Conservation (phyloP, 2,888 invertebrate genomes). For the Dynastes tityus region DNA sequence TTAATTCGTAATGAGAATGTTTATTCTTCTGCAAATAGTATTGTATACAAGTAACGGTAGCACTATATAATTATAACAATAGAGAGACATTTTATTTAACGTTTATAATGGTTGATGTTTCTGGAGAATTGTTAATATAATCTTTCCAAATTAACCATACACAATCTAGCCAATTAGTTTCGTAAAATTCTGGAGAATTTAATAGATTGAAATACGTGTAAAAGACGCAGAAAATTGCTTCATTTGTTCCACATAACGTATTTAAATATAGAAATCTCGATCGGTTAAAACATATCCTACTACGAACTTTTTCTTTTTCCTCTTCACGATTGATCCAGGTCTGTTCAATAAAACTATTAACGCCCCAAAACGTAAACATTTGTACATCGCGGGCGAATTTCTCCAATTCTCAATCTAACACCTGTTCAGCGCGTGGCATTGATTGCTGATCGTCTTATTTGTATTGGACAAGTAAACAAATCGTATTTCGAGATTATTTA, state of each 20-base stretch:
- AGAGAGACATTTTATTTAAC: not conserved
- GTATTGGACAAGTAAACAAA: slow-evolving; percentile 29
- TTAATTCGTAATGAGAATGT: too few relatives aligned
- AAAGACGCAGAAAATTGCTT: not conserved
- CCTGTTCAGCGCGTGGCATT: slow-evolving; percentile 22
- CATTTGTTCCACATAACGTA: not conserved
- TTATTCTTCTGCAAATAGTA: not conserved
- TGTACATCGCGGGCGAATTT: not conserved
- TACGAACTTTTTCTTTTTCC: not conserved
- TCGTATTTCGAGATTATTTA: slow-evolving; percentile 28
- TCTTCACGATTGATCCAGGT: not conserved
- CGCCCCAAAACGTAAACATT: slow-evolving; percentile 3
- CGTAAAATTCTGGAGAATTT: not conserved
- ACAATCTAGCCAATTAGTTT: not conserved
- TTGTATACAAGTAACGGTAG: not conserved
- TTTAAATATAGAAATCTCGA: slow-evolving; percentile 15
- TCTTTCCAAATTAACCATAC: not conserved
- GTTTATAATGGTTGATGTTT: not conserved
- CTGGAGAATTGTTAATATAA: not conserved
- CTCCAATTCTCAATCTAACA: slow-evolving; percentile 3
- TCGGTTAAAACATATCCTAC: not conserved
- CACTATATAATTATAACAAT: not conserved
- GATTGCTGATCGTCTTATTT: slow-evolving; percentile 31
- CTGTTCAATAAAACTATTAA: slow-evolving; percentile 6
- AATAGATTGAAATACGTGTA: not conserved